Evolutionary conservation across 2,113 vertebrate genomes (phyloP), one percentile per base, ranked within the genome.

Genomic region (Erythrocercus mccallii): DNA sequence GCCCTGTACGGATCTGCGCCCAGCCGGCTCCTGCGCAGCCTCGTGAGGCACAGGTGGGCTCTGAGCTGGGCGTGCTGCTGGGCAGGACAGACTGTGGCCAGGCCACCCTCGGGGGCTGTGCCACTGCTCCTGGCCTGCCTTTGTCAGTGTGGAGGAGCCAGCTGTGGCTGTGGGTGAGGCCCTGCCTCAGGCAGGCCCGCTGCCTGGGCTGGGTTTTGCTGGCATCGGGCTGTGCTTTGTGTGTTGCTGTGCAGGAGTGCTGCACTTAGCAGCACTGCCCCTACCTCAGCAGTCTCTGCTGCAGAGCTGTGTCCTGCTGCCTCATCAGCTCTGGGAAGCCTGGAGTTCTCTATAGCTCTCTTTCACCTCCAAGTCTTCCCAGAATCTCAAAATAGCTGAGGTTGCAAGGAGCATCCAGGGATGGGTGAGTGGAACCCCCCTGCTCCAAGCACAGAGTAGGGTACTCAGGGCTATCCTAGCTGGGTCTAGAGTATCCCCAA

Each of bases 41-140:
- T 98, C 30, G 98, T 99, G 45, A 97, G 96, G 62, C 99, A 99
- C 97, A 98, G 98, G 99, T 99, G 96, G 97, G 38, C 38, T 16
- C 42, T 89, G 31, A 0, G 31, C 81, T 62, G 57, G 9, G 0
- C 4, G 2, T 53, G 28, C 3, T 30, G 19, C 45, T 84, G 60
- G 23, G 7, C 45, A 28, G 19, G 9, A 12, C 24, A n/a, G 6
- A 3, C 12, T 35, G 2, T 33, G 2, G 45, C 44, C 38, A 38
- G 56, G 58, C 19, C 6, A 1, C 5, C 14, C 17, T 70, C 9
- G 9, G 44, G 14, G 9, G 12, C 21, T 70, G 20, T 66, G 42
- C 51, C 8, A 15, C 21, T 48, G 42, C 68, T 78, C 10, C 57
- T 28, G 37, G 15, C 20, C 25, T 25, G 8, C 47, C 51, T 45